Percentiles rank a stretch among this genome's conserved stretches.
phyloP scores from a whole-genome alignment of 1,140 invertebrate species.

The Bicyclus anynana region DNA sequence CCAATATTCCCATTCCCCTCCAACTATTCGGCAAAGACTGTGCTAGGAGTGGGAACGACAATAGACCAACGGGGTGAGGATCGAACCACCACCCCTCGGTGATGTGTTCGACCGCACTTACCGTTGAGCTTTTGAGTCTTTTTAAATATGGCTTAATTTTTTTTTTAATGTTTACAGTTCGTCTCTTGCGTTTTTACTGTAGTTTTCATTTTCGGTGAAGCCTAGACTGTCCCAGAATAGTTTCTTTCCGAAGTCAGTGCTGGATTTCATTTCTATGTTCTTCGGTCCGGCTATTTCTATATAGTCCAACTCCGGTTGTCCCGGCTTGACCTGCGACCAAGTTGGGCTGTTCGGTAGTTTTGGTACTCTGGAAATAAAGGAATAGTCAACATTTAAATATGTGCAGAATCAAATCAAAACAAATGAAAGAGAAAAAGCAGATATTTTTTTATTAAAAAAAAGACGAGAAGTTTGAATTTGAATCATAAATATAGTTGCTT shows the following conservation, averaged over 20 bases:
- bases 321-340: conserved; percentile 47
- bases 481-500: too few species aligned
- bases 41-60: too few species aligned
- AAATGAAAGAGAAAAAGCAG: too few species aligned
- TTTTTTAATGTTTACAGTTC: conserved; percentile 48
- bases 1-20: too few species aligned
- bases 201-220: conserved; percentile 77
- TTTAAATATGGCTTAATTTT: too few species aligned
- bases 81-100: too few species aligned
- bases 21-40: too few species aligned
- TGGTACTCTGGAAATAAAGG: conserved; percentile 41
- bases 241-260: conserved; percentile 71
- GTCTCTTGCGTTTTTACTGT: conserved; percentile 41
- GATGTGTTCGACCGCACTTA: too few species aligned
- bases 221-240: conserved; percentile 78
- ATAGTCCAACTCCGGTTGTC: conserved; percentile 66
- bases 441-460: too few species aligned
- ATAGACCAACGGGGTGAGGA: too few species aligned
- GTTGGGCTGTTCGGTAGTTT: conserved; percentile 34
- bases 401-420: not conserved
- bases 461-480: too few species aligned
- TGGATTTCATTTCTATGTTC: conserved; percentile 62
- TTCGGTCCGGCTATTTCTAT: conserved; percentile 74
- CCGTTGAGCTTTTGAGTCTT: too few species aligned
- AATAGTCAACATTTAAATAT: not conserved